These are phyloP conservation scores for Trichoplusia ni DNA, from an alignment of 1,140 invertebrate species.

Conservation along the genomic window DNA sequence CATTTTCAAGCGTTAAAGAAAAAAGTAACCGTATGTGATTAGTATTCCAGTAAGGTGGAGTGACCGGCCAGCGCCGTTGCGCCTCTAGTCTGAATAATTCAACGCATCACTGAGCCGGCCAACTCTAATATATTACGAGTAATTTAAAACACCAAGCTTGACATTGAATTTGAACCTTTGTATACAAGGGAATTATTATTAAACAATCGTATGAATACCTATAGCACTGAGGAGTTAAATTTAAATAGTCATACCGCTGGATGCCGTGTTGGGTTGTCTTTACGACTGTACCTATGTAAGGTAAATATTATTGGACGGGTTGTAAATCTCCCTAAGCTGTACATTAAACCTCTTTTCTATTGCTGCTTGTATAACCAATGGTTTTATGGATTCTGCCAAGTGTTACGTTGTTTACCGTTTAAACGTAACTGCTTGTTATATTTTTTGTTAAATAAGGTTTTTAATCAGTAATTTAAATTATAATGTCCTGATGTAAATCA, in stretches of 20 bases:
- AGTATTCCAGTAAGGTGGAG: constrained; percentile 40
- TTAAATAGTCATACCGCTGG: not conserved
- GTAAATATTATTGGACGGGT: too few species aligned
- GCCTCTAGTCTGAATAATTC: constrained; percentile 52
- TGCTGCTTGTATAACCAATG: too few species aligned
- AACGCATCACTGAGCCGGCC: constrained; percentile 35
- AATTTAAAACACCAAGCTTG: constrained; percentile 36
- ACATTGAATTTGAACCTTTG: constrained; percentile 9
- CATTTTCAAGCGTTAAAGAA: constrained; percentile 21
- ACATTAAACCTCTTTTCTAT: too few species aligned
- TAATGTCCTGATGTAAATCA: too few species aligned
- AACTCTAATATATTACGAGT: constrained; percentile 39
- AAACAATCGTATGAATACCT: not conserved
- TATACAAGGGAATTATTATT: not conserved
- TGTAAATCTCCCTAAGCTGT: too few species aligned
- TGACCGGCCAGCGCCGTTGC: constrained; percentile 31
- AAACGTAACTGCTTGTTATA: too few species aligned
- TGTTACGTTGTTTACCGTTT: too few species aligned
- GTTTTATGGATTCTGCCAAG: too few species aligned
- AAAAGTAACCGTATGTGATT: constrained; percentile 33
- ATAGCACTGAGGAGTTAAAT: not conserved
- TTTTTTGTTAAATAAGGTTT: too few species aligned
- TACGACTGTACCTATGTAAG: too few species aligned
- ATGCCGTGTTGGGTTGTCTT: too few species aligned
- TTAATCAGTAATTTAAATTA: too few species aligned